phyloP scores from a whole-genome alignment of 1,140 invertebrate genomes.

The Drosophila novamexicana region DNA sequence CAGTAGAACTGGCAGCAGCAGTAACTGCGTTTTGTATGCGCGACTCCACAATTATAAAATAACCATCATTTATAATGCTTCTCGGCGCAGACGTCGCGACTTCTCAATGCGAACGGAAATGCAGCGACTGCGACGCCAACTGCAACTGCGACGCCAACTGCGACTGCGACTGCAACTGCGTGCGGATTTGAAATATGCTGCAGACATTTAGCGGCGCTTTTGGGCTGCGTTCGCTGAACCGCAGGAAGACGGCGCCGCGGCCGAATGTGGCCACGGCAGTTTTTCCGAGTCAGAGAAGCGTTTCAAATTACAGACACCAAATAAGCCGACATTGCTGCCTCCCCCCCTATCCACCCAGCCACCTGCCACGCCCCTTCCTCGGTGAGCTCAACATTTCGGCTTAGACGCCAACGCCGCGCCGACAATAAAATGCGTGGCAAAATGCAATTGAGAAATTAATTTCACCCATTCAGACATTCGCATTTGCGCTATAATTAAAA shows the following conservation, averaged over 20 bases:
- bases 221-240: slow-evolving; percentile 38
- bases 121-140: slow-evolving; percentile 37
- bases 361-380: neutral
- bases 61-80: slow-evolving; percentile 80
- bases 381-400: slow-evolving; percentile 42
- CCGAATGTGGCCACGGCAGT: slow-evolving; percentile 45
- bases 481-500: slow-evolving; percentile 80
- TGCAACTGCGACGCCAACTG: slow-evolving; percentile 42
- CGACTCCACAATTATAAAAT: slow-evolving; percentile 79
- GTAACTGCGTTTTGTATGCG: slow-evolving; percentile 20
- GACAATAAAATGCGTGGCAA: slow-evolving; percentile 82
- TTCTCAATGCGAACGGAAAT: slow-evolving; percentile 69
- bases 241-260: slow-evolving; percentile 13
- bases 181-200: slow-evolving; percentile 76
- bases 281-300: slow-evolving; percentile 83
- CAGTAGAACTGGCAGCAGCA: neutral
- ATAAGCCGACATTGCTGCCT: slow-evolving; percentile 63
- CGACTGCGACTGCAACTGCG: slow-evolving; percentile 49
- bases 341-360: neutral
- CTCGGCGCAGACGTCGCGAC: slow-evolving; percentile 31
- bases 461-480: slow-evolving; percentile 74
- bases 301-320: slow-evolving; percentile 84
- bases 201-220: slow-evolving; percentile 80
- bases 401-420: slow-evolving; percentile 58
- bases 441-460: slow-evolving; percentile 83